Base-by-base conservation (phyloP, 2,113 vertebrate species). In the Myanophis thanlyinensis region DNA sequence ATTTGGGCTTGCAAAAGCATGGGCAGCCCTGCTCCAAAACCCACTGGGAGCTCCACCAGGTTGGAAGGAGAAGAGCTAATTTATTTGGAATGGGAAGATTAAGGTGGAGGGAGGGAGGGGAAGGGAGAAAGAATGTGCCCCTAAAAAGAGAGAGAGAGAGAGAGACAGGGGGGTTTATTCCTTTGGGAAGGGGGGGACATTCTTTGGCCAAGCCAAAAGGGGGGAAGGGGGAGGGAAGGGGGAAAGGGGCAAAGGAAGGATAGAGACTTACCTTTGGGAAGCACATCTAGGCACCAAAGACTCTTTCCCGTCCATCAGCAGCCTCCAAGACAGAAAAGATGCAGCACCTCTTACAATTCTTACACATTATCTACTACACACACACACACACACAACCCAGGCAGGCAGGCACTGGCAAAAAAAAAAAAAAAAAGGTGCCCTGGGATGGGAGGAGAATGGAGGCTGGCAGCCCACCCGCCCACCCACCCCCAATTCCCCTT, bases 321-420 rank as follows among this genome's bases (percentile, higher is more conserved):
- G 92, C 88, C 92, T 93, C 88, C 73, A 89, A 86, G 44, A 92
- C 13, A 90, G 53, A 93, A 93, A 90, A 93, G 92, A 93, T 93
- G 92, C 88, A 89, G 53, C 48, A 85, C 47, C 54, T 40, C 92
- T 93, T 89, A 93, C 52, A 90, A 93, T 89, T 89, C 9, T 84
- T 89, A 54, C 67, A 89, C 47, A 88, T 40, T 40, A 56, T 27
- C 27, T 25, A 35, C n/a, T n/a, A n/a, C n/a, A n/a, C n/a, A n/a
- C n/a, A n/a, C 22, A 27, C 30, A 51, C 22, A 27, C 30, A 51
- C 23, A 89, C 40, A 89, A 47, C 87, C 27, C 91, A 80, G 86
- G 12, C 62, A 80, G 86, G 12, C 62, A 54, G 49, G 67, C 87
- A 89, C 88, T 80, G 27, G 73, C 46, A 5, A 93, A 67, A n/a